A percentile compares a stretch with the other conserved stretches of the same genome.
These are phyloP conservation scores for Tipula unca DNA, from an alignment of 2,888 invertebrate genomes.

Conservation along the genomic window DNA sequence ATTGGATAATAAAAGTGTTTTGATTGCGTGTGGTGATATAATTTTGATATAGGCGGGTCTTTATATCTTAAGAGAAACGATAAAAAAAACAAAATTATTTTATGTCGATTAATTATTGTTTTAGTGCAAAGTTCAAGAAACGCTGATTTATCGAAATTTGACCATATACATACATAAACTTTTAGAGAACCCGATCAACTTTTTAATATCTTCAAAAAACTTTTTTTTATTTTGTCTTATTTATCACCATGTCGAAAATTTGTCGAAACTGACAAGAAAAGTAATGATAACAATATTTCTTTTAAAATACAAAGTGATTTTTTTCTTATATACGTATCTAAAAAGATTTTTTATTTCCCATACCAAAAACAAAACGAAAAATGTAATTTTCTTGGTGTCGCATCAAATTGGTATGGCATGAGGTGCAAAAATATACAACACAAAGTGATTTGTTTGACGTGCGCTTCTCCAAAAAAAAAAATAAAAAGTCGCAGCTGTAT, in stretches of 20 bases:
- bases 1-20: neutral
- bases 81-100: neutral
- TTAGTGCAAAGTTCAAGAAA: neutral
- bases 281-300: neutral
- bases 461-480: neutral
- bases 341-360: no score
- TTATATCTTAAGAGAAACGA: neutral
- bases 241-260: neutral
- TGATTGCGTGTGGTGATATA: neutral
- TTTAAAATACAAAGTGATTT: neutral
- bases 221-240: no score
- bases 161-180: neutral
- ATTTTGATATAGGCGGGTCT: neutral
- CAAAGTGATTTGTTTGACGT: neutral
- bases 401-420: neutral
- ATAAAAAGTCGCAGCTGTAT: neutral
- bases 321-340: neutral
- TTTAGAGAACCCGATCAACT: neutral
- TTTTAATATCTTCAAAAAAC: neutral
- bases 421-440: neutral
- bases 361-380: neutral
- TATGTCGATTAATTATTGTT: neutral
- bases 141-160: neutral
- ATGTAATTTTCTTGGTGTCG: neutral
- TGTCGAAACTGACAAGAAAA: neutral